Conservation (phyloP, 1,140 invertebrate genomes). For the Drosophila bifasciata region DNA sequence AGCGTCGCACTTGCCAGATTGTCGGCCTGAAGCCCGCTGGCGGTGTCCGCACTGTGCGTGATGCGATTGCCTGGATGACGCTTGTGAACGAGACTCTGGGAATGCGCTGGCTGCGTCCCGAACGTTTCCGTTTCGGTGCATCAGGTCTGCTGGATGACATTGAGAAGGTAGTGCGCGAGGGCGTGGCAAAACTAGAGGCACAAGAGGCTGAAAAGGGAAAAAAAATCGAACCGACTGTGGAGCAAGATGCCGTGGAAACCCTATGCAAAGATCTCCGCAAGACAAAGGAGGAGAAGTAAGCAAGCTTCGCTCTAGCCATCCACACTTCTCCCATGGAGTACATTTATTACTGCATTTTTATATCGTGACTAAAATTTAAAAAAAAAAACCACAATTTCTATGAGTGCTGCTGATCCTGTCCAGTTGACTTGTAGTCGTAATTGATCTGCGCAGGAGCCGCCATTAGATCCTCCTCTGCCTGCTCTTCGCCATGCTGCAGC, state of each 20-base stretch:
- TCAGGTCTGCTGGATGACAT: constrained; percentile 94
- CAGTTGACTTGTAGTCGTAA: constrained; percentile 51
- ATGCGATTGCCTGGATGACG: constrained; percentile 94
- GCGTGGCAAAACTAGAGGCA: constrained; percentile 39
- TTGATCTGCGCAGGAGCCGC: constrained; percentile 64
- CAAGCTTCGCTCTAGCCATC: constrained; percentile 7
- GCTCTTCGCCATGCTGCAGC: constrained; percentile 67
- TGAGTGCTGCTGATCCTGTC: background rate
- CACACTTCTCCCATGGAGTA: constrained; percentile 19
- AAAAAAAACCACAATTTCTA: constrained; percentile 32
- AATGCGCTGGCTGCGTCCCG: constrained; percentile 92
- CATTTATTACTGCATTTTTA: constrained; percentile 65
- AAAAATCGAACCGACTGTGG: background rate
- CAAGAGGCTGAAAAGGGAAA: constrained; percentile 17
- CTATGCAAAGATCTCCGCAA: constrained; percentile 45
- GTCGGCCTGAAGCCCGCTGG: constrained; percentile 99
- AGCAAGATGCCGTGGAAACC: background rate
- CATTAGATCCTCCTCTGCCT: constrained; percentile 73
- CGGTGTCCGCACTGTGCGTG: constrained; percentile 94
- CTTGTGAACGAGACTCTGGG: constrained; percentile 95
- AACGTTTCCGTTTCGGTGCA: constrained; percentile 97
- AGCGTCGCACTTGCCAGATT: constrained; percentile 89
- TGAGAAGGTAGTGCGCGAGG: constrained; percentile 69
- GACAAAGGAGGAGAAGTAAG: constrained; percentile 21
- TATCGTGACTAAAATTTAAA: constrained; percentile 64